phyloP scores from a whole-genome alignment of 2,797 vertebrate genomes.

The Margarornis squamiger region DNA sequence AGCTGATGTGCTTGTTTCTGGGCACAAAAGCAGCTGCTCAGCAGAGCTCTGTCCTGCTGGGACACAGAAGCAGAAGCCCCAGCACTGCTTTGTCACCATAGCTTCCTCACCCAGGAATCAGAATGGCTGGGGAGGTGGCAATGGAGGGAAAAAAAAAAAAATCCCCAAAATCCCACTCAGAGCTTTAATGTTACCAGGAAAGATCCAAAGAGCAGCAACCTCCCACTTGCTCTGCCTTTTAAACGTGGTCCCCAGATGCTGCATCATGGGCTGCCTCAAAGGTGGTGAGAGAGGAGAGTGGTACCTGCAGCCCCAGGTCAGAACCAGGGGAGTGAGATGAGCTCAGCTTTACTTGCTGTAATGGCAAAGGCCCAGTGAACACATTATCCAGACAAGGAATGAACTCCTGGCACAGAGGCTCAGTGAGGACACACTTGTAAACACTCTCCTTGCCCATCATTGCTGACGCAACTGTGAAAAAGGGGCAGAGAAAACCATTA shows the following conservation, averaged over 20 bases:
- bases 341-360: background rate
- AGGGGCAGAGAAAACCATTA: background rate
- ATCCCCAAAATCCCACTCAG: background rate
- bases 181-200: background rate
- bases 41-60: background rate
- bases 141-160: fast-evolving
- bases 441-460: background rate
- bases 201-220: background rate
- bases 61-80: background rate
- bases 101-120: background rate
- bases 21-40: background rate
- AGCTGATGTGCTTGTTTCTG: background rate
- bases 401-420: background rate
- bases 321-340: background rate
- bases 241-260: background rate
- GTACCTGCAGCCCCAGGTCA: background rate
- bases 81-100: background rate
- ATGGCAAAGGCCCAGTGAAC: background rate
- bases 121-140: background rate
- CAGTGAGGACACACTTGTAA: background rate
- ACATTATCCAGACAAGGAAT: background rate
- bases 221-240: background rate
- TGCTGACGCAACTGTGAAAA: background rate
- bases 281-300: background rate
- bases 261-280: background rate